Base-by-base conservation (phyloP, 2,797 vertebrate genomes). In the Poeciliopsis infans region DNA sequence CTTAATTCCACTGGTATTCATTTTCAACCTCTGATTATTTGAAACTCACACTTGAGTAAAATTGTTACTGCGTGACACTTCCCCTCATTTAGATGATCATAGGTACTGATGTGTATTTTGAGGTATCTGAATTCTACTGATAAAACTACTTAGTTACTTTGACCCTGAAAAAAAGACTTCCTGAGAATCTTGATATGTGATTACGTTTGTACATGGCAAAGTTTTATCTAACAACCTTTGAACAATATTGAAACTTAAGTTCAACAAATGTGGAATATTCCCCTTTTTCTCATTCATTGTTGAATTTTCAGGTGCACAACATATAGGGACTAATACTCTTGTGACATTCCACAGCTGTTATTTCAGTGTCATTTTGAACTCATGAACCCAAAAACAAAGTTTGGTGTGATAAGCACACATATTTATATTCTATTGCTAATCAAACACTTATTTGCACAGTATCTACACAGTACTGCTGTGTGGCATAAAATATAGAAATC, bases 381-480 rank as follows among this genome's bases (percentile, higher is more conserved):
- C 2, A 76, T 33, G 16, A 59, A 84, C 89, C 74, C 79, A 64
- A 74, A 91, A 84, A 81, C 59, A 84, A 85, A 81, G 28, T 74
- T 75, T 51, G 73, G 16, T 83, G 83, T 86, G 78, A 79, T 57
- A 75, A 75, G 39, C 28, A 68, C 74, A 72, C 78, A 79, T 77
- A 83, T 31, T 78, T 77, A 77, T 80, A 85, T 79, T 83, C 7
- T 51, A 23, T 13, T 28, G 25, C 75, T 72, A 68, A 83, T 89
- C 87, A 91, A 91, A 91, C 79, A 69, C 79, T 90, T 87, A 86
- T 92, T 91, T 89, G 66, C 80, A 76, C 83, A 75, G 66, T 80
- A 82, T 76, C 72, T 79, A 77, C 81, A 53, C 77, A n/a, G 71
- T 51, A 57, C 82, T 89, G 90, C 91, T 93, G 85, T 84, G 88